Percentiles rank a stretch among this genome's conserved stretches.
These are phyloP conservation scores for Latheticus oryzae DNA, from an alignment of 2,888 invertebrate species.

Conservation along the genomic window DNA sequence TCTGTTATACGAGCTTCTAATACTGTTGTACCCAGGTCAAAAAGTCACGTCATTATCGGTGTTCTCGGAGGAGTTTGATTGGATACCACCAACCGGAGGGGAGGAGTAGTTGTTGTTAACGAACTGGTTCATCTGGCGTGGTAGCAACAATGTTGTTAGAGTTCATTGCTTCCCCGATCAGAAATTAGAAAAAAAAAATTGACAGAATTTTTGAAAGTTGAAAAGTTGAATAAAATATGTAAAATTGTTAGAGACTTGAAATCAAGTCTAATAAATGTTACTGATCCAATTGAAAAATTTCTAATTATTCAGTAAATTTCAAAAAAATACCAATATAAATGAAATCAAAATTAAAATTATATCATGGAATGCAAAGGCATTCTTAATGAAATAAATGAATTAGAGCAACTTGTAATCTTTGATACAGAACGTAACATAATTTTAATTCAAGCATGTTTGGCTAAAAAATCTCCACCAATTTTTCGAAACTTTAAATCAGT, in stretches of 20 bases:
- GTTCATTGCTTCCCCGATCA: too few species aligned
- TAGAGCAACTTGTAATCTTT: not conserved
- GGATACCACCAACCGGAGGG: too few species aligned
- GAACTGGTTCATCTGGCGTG: too few species aligned
- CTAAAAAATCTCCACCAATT: not conserved
- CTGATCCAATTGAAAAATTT: not conserved
- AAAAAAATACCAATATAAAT: not conserved
- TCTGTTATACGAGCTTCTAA: too few species aligned
- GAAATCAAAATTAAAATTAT: not conserved
- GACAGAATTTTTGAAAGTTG: conserved; percentile 1
- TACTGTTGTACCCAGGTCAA: too few species aligned
- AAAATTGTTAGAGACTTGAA: conserved; percentile 14
- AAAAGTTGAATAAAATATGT: conserved; percentile 11
- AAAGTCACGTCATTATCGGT: too few species aligned
- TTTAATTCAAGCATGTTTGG: not conserved
- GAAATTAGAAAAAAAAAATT: conserved; percentile 14
- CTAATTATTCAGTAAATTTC: not conserved
- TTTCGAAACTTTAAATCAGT: not conserved
- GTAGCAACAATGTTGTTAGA: too few species aligned
- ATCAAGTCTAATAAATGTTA: not conserved
- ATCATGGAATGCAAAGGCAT: conserved; percentile 5
- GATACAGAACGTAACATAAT: not conserved
- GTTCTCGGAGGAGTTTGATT: too few species aligned
- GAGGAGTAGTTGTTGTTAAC: too few species aligned
- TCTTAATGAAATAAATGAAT: not conserved